phyloP scores from a whole-genome alignment of 2,888 invertebrate genomes.

The Acanthosoma haemorrhoidale region DNA sequence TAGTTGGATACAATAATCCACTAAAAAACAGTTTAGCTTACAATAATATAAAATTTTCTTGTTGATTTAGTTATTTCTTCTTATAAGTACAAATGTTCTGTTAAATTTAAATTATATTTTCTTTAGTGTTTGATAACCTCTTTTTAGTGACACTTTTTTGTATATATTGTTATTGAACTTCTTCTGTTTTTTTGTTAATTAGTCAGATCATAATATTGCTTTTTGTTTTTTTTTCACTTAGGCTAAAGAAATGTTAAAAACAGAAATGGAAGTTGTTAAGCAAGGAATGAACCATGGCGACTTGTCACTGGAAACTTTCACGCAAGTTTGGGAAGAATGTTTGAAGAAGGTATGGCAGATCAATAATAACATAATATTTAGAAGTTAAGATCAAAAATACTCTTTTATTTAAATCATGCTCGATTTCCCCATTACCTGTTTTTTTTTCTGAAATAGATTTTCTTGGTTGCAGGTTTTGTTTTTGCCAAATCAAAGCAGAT shows the following conservation, averaged over 20 bases:
- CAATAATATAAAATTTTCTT: too few species aligned
- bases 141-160: not conserved
- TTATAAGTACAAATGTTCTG: too few species aligned
- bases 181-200: not conserved
- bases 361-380: too few species aligned
- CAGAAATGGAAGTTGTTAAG: conserved; percentile 86
- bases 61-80: too few species aligned
- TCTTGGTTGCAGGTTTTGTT: conserved; percentile 62
- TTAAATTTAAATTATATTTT: too few species aligned
- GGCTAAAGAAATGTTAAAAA: conserved; percentile 61
- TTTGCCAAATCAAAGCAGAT: conserved; percentile 84
- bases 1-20: too few species aligned
- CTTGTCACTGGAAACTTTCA: conserved; percentile 81
- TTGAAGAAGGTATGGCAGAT: conserved; percentile 67
- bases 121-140: too few species aligned
- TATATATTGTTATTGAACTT: not conserved
- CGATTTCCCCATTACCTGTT: not conserved
- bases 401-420: not conserved
- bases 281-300: conserved; percentile 95
- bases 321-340: conserved; percentile 97
- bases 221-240: conserved; percentile 39
- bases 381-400: not conserved
- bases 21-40: too few species aligned
- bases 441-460: not conserved
- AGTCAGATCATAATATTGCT: not conserved